These are phyloP conservation scores for Lucilia sericata DNA, from an alignment of 1,140 invertebrate genomes.

Conservation along the genomic window DNA sequence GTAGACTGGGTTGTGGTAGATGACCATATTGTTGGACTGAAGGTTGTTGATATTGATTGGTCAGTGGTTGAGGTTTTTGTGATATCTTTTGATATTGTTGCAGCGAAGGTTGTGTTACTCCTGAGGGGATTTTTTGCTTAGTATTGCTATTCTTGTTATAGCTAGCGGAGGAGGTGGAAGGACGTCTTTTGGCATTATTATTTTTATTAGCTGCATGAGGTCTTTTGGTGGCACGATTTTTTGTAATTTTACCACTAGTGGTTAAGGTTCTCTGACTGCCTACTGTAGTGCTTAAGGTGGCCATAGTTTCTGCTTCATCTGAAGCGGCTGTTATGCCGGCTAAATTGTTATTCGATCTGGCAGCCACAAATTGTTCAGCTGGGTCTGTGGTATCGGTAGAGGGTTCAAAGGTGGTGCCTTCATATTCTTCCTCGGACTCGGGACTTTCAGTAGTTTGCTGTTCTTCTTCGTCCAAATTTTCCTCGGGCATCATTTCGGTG, in stretches of 20 bases:
- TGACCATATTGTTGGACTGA: not conserved
- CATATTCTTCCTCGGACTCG: conserved; percentile 49
- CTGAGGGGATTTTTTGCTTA: conserved; percentile 38
- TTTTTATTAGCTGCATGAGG: conserved; percentile 50
- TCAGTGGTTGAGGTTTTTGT: conserved; percentile 44
- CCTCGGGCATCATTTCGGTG: conserved; percentile 49
- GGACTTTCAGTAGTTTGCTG: conserved; percentile 26
- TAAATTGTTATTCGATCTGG: conserved; percentile 61
- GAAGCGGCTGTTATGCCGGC: conserved; percentile 63
- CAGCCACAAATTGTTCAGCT: conserved; percentile 64
- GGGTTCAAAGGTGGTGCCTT: conserved; percentile 53
- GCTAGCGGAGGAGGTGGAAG: conserved; percentile 36
- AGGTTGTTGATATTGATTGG: conserved; percentile 15
- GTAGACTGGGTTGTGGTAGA: conserved; percentile 44
- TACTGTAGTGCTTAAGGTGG: conserved; percentile 50
- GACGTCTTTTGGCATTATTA: conserved; percentile 54
- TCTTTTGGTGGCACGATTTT: conserved; percentile 61
- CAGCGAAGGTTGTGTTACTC: conserved; percentile 50
- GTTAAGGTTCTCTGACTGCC: conserved; percentile 60
- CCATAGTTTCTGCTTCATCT: conserved; percentile 49
- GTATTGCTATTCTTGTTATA: not conserved
- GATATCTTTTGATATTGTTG: conserved; percentile 54
- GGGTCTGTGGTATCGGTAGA: conserved; percentile 61
- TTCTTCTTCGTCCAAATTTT: conserved; percentile 26
- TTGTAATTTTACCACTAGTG: conserved; percentile 60